These are phyloP conservation scores for Rutpela maculata DNA, from an alignment of 2,888 invertebrate species.

Conservation along the genomic window DNA sequence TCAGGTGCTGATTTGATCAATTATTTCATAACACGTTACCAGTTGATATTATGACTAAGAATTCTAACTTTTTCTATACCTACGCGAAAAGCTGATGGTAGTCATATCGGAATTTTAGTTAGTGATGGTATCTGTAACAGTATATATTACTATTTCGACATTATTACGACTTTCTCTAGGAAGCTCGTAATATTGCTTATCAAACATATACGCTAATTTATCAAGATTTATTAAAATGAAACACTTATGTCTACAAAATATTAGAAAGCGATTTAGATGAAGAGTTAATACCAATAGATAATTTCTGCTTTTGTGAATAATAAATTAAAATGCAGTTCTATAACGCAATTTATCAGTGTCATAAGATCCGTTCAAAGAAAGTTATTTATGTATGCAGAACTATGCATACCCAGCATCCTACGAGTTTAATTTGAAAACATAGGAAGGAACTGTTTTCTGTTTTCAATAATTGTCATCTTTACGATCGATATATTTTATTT, in stretches of 20 bases:
- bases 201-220: neutral
- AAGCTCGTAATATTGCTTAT: neutral
- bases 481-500: no score
- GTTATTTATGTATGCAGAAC: neutral
- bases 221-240: neutral
- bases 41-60: neutral
- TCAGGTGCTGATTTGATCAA: neutral
- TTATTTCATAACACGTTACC: neutral
- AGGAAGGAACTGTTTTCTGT: no score
- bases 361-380: neutral
- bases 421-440: no score
- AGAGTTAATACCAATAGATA: neutral
- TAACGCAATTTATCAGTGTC: conserved; percentile 14
- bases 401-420: neutral
- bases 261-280: neutral
- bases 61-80: neutral
- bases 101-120: neutral
- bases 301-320: neutral
- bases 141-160: neutral
- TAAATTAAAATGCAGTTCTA: neutral
- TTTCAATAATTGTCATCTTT: no score
- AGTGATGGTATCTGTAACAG: neutral
- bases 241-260: neutral
- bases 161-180: conserved; percentile 2
- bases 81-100: neutral